phyloP scores from a whole-genome alignment of 2,113 vertebrate species.

The Nestor notabilis region DNA sequence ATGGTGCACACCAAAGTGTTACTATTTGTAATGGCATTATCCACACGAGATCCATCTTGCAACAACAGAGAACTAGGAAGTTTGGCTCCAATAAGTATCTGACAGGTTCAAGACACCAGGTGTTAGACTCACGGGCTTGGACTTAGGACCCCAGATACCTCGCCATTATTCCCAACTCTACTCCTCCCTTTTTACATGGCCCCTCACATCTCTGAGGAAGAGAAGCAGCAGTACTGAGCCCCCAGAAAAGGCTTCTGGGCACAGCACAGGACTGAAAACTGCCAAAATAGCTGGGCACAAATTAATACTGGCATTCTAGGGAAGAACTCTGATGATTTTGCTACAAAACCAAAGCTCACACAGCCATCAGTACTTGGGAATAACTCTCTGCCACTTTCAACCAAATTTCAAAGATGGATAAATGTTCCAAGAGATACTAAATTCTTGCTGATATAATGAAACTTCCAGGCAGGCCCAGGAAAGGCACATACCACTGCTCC shows the following conservation, averaged over 20 bases:
- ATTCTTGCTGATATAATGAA: neutral
- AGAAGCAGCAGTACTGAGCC: neutral
- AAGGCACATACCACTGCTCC: neutral
- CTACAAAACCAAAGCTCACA: neutral
- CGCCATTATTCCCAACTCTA: neutral
- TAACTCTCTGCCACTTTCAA: neutral
- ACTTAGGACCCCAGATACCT: neutral
- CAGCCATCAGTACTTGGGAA: neutral
- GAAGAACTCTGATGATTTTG: neutral
- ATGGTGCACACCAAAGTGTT: rapidly evolving
- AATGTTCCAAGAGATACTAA: neutral
- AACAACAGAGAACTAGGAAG: neutral
- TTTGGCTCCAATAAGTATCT: neutral
- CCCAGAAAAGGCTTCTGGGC: neutral
- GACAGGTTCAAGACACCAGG: neutral
- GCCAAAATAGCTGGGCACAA: neutral
- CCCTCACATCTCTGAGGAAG: neutral
- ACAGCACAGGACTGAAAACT: neutral
- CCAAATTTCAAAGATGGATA: neutral
- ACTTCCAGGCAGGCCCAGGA: neutral
- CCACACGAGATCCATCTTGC: neutral
- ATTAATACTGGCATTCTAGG: neutral
- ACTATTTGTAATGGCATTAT: neutral
- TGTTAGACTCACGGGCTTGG: too few species aligned
- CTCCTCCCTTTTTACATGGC: too few species aligned